Base-by-base conservation (phyloP, 2,888 invertebrate genomes). In the Augochlorella aurata region DNA sequence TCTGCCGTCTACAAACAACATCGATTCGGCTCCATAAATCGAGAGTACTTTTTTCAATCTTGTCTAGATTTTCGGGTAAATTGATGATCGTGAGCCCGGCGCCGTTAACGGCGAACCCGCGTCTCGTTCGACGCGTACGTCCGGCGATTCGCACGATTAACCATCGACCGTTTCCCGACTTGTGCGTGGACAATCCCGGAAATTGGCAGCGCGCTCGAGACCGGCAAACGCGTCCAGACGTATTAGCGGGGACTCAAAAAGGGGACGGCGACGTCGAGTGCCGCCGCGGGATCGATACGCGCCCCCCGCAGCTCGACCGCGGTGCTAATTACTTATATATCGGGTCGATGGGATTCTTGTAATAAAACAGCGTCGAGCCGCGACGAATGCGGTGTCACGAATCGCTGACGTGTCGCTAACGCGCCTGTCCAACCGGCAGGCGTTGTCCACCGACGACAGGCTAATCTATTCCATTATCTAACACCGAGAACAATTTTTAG, bases 171-270 rank as follows among this genome's bases (percentile, higher is more conserved):
- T 61, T 16, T 29, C 73, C 67, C 67, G 69, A 83, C 79, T 83
- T 50, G 66, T 50, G 63, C 79, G 80, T 45, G 83, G 83, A 83
- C 86, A 87, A 89, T 89, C 84, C 84, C 79, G 87, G 87, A 87
- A 89, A 90, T 89, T 90, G 90, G 85, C 84, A 86, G 84, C 16
- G 24, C 16, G 61, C 84, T 81, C 82, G 77, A 84, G 83, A 73
- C 50, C 74, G 58, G 50, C 77, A 52, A 68, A 73, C 80, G 45
- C 63, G 75, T 68, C 67, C 74, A 58, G 73, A 67, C 66, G 78
- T 74, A 67, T 75, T 49, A 58, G 52, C 52, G 44, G 18, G 75
- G 63, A 67, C 52, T 76, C 58, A 45, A 58, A 77, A 69, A 54
- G 61, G 50, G 66, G 65, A 61, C 52, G 68, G 50, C 58, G 58